phyloP scores from a whole-genome alignment of 2,888 invertebrate genomes.

The Tenthredo amoena region DNA sequence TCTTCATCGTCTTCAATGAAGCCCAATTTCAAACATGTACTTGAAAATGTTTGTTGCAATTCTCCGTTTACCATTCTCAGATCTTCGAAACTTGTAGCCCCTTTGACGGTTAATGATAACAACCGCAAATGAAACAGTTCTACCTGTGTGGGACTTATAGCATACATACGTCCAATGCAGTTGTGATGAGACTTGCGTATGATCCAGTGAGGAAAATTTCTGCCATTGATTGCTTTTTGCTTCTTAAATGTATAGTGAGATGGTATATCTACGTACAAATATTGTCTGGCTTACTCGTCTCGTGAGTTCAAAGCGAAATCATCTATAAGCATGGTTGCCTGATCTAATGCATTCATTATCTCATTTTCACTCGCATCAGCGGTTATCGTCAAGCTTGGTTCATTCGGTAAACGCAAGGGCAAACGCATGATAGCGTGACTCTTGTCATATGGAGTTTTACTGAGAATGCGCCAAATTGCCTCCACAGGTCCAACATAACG shows the following conservation, averaged over 20 bases:
- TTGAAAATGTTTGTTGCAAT: constrained; percentile 61
- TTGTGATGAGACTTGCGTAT: neutral
- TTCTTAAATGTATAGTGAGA: constrained; percentile 54
- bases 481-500: neutral
- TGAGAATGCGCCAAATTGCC: neutral
- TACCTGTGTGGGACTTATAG: neutral
- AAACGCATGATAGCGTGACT: constrained; percentile 13
- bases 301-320: constrained; percentile 50
- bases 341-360: constrained; percentile 63
- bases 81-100: constrained; percentile 65
- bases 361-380: constrained; percentile 61
- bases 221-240: neutral
- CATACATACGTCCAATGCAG: neutral
- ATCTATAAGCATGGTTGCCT: constrained; percentile 55
- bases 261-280: constrained; percentile 51
- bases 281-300: constrained; percentile 40
- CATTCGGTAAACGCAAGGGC: constrained; percentile 58
- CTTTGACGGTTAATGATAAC: constrained; percentile 63
- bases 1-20: constrained; percentile 67
- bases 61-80: constrained; percentile 63
- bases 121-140: neutral
- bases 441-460: neutral
- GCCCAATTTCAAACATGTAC: constrained; percentile 59
- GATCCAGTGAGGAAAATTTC: neutral
- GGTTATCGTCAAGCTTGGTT: constrained; percentile 2